phyloP scores from a whole-genome alignment of 2,113 vertebrate genomes.

The Seriola quinqueradiata region DNA sequence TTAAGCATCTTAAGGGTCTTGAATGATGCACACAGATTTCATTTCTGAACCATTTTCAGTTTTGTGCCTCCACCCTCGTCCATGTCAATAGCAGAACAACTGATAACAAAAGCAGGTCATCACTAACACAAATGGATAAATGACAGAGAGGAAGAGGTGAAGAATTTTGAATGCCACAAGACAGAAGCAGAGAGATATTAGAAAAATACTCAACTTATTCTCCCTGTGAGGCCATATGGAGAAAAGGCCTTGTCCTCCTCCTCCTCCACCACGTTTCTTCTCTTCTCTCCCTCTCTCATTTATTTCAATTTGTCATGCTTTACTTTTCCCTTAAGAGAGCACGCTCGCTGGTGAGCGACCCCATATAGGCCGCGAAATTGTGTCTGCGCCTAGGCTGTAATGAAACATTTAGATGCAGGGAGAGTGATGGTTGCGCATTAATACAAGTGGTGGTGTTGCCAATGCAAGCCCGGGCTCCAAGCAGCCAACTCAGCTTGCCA shows the following conservation, averaged over 20 bases:
- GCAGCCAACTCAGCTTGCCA: constrained; percentile 37
- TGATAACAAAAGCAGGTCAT: constrained; percentile 3
- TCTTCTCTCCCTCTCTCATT: constrained; percentile 82
- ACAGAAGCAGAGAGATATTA: constrained; percentile 50
- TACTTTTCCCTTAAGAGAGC: constrained; percentile 82
- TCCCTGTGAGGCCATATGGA: constrained; percentile 55
- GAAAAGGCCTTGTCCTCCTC: constrained; percentile 66
- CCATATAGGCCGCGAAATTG: constrained; percentile 83
- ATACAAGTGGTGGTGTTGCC: constrained; percentile 71
- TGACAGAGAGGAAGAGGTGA: constrained; percentile 3
- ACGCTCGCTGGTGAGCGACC: constrained; percentile 72
- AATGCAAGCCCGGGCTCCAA: constrained; percentile 34
- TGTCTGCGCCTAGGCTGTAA: constrained; percentile 81
- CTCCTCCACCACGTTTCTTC: constrained; percentile 53
- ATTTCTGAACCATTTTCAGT: not conserved
- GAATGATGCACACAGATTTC: constrained; percentile 9
- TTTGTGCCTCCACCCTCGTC: constrained; percentile 2
- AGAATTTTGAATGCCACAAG: constrained; percentile 28
- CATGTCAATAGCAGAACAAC: constrained; percentile 2
- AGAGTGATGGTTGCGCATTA: constrained; percentile 80
- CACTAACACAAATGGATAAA: constrained; percentile 33
- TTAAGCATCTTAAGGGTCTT: constrained; percentile 10
- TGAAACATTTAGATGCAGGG: constrained; percentile 86
- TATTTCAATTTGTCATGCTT: constrained; percentile 89
- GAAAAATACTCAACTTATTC: constrained; percentile 42